Conservation (phyloP, 2,888 invertebrate genomes). For the Cheilosia vulpina region DNA sequence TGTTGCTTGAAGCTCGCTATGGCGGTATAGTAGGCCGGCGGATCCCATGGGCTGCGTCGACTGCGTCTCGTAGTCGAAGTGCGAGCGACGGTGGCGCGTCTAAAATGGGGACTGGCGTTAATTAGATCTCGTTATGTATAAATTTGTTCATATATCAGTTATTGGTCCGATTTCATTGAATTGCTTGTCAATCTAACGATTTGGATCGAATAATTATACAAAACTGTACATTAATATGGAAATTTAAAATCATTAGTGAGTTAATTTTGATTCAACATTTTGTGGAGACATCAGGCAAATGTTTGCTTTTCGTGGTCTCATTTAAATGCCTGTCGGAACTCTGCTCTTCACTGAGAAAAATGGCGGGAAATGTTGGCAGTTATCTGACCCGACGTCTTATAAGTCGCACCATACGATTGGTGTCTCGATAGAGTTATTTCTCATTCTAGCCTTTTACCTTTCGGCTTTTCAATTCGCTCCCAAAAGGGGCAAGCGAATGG, state of each 20-base stretch:
- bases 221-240: constrained; percentile 64
- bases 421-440: too few relatives aligned
- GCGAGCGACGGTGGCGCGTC: constrained; percentile 17
- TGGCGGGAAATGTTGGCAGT: too few relatives aligned
- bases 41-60: constrained; percentile 23
- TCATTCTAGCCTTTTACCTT: too few relatives aligned
- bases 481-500: too few relatives aligned
- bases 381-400: too few relatives aligned
- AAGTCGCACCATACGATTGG: too few relatives aligned
- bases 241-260: constrained; percentile 66
- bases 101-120: constrained; percentile 57
- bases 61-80: neutral
- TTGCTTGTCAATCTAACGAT: constrained; percentile 47
- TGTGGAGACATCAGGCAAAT: constrained; percentile 19
- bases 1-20: neutral
- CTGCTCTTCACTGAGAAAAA: too few relatives aligned
- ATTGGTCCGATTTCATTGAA: constrained; percentile 43
- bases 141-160: constrained; percentile 43
- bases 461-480: too few relatives aligned
- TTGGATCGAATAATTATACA: constrained; percentile 57
- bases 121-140: constrained; percentile 66
- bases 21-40: neutral
- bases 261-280: constrained; percentile 36
- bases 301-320: constrained; percentile 48
- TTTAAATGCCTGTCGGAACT: constrained; percentile 13